These are phyloP conservation scores for Tipula vernalis DNA, from an alignment of 2,888 invertebrate genomes.

Conservation along the genomic window DNA sequence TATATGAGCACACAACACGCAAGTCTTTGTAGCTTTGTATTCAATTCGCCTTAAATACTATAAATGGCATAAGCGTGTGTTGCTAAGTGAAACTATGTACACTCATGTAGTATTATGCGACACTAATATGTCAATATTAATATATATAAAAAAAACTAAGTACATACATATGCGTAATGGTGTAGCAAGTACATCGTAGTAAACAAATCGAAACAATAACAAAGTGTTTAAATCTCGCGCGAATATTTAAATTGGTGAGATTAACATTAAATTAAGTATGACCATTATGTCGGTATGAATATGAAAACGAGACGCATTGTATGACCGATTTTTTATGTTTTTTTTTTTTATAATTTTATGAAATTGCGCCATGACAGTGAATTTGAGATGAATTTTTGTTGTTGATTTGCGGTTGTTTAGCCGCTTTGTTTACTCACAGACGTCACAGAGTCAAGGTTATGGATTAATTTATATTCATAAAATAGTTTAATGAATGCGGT, in stretches of 20 bases:
- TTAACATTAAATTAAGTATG: neutral
- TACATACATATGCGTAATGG: neutral
- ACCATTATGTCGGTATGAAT: neutral
- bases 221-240: neutral
- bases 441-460: neutral
- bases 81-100: too few relatives aligned
- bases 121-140: neutral
- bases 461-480: neutral
- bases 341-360: neutral
- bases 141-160: neutral
- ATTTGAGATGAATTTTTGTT: neutral
- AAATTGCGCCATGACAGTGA: neutral
- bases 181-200: neutral
- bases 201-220: neutral
- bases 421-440: too few relatives aligned
- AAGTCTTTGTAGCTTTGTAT: too few relatives aligned
- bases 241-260: neutral
- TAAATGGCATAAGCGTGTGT: too few relatives aligned
- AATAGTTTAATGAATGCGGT: neutral
- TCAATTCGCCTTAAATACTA: too few relatives aligned
- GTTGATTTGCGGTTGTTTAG: too few relatives aligned
- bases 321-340: neutral
- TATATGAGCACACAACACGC: too few relatives aligned
- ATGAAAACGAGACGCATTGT: neutral
- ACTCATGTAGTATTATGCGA: too few relatives aligned